Conservation (phyloP, 1,140 invertebrate species). For the Ylistrum balloti region DNA sequence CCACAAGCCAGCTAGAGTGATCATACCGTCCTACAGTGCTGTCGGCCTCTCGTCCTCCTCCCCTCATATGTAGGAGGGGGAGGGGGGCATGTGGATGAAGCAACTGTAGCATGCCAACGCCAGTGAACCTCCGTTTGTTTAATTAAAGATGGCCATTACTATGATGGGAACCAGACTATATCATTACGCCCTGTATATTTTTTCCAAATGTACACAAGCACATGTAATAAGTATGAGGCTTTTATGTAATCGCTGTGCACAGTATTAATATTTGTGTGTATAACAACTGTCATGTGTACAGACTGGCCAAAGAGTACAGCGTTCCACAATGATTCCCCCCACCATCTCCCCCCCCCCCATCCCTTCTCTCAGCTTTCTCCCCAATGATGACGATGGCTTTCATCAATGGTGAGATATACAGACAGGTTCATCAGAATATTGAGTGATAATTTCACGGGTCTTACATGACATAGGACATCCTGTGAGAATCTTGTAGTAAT, state of each 20-base stretch:
- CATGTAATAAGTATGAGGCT: slow-evolving; percentile 38
- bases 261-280: slow-evolving; percentile 20
- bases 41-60: not conserved
- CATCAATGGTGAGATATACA: not conserved
- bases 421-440: slow-evolving; percentile 17
- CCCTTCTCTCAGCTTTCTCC: not conserved
- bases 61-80: not conserved
- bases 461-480: slow-evolving; percentile 14
- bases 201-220: slow-evolving; percentile 38
- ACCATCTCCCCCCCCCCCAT: not conserved
- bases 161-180: slow-evolving; percentile 50
- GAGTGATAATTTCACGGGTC: slow-evolving; percentile 20
- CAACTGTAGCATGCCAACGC: not conserved
- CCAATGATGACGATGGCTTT: not conserved
- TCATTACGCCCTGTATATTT: slow-evolving; percentile 38
- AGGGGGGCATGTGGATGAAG: not conserved
- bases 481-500: not conserved
- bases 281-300: not conserved
- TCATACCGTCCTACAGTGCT: not conserved
- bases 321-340: not conserved
- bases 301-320: not conserved
- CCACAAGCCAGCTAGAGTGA: slow-evolving; percentile 24
- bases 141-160: slow-evolving; percentile 57
- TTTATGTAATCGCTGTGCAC: slow-evolving; percentile 38
- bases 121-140: slow-evolving; percentile 42